Evolutionary conservation across 2,797 vertebrate genomes (phyloP).

Genomic region (Borostomias antarcticus): DNA sequence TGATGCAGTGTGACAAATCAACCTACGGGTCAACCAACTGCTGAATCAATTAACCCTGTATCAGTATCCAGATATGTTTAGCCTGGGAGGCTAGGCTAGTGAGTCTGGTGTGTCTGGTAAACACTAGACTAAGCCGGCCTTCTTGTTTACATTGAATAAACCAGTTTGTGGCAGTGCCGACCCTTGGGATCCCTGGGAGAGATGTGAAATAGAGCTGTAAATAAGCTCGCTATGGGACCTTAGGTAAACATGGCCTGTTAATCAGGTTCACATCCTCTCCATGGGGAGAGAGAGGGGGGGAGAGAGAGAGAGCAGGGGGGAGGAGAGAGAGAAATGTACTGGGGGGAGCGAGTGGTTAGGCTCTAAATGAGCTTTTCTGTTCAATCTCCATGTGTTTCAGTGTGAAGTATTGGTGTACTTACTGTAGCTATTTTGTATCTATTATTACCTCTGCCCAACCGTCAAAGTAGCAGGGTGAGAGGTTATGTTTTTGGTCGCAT

Average conservation of each 20-base stretch:
- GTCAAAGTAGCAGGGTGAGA: no score
- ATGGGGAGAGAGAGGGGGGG: neutral
- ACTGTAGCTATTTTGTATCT: no score
- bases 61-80: neutral
- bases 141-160: conserved; percentile 56
- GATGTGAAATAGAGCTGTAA: conserved; percentile 1
- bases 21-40: no score
- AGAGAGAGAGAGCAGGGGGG: neutral
- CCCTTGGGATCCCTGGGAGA: conserved; percentile 55
- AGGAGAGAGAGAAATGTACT: neutral
- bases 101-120: conserved; percentile 55
- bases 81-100: neutral
- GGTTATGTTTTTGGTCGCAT: no score
- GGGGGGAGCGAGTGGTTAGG: no score
- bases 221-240: neutral
- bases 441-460: no score
- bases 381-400: no score
- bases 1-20: no score
- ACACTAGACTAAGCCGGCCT: conserved; percentile 55
- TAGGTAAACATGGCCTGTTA: neutral
- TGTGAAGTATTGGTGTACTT: no score
- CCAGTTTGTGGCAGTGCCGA: conserved; percentile 40
- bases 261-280: neutral
- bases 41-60: no score
- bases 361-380: no score